phyloP scores from a whole-genome alignment of 2,113 vertebrate species.

The Mastomys coucha region DNA sequence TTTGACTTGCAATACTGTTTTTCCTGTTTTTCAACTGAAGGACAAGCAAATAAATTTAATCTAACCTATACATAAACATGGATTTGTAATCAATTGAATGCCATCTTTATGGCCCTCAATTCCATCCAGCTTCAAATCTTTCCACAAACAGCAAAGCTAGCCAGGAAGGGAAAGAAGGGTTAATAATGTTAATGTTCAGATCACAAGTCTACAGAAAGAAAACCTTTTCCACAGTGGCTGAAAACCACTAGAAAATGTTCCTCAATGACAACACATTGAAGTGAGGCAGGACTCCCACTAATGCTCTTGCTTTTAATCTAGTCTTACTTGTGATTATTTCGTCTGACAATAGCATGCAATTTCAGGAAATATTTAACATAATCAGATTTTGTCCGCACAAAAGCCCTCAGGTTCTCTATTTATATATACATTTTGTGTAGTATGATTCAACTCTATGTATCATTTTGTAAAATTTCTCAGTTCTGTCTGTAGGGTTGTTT shows the following conservation, averaged over 20 bases:
- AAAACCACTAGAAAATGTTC: constrained; percentile 58
- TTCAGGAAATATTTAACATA: constrained; percentile 46
- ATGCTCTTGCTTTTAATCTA: constrained; percentile 42
- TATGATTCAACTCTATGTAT: constrained; percentile 51
- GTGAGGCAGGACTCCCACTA: constrained; percentile 37
- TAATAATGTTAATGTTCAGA: constrained; percentile 31
- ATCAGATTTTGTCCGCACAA: constrained; percentile 51
- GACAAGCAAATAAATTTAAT: constrained; percentile 44
- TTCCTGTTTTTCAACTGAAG: constrained; percentile 48
- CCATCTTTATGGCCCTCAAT: neutral
- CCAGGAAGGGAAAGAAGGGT: constrained; percentile 13
- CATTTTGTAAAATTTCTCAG: constrained; percentile 50
- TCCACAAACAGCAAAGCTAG: constrained; percentile 63
- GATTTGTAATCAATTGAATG: constrained; percentile 24
- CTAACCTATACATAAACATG: constrained; percentile 53
- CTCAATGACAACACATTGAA: constrained; percentile 56
- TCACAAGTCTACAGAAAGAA: constrained; percentile 60
- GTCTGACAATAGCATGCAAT: constrained; percentile 58
- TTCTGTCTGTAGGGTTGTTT: constrained; percentile 48
- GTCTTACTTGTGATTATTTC: constrained; percentile 62
- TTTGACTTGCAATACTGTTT: constrained; percentile 33
- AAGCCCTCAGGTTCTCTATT: neutral
- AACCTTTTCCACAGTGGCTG: constrained; percentile 47
- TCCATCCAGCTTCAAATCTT: constrained; percentile 28
- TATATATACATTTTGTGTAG: constrained; percentile 59